phyloP scores from a whole-genome alignment of 2,888 invertebrate genomes.

The Seira ritae region DNA sequence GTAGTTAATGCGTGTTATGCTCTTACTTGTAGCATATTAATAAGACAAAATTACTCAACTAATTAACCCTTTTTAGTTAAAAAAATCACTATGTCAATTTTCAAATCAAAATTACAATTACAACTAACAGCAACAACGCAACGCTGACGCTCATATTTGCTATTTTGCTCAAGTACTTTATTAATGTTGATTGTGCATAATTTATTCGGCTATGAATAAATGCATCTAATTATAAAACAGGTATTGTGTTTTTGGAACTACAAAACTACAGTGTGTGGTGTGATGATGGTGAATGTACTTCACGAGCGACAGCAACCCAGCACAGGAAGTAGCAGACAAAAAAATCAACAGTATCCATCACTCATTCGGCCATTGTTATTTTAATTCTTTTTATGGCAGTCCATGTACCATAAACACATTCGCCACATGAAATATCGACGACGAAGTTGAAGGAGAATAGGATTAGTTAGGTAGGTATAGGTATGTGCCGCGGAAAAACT shows the following conservation, averaged over 20 bases:
- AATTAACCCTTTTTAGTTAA: too few relatives aligned
- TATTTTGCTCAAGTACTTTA: not conserved
- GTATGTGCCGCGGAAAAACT: not conserved
- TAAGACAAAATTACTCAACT: too few relatives aligned
- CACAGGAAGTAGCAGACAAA: not conserved
- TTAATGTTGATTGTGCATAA: not conserved
- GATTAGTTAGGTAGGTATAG: too few relatives aligned
- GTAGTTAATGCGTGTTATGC: too few relatives aligned
- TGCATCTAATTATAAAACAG: constrained; percentile 11
- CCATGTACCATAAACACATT: not conserved
- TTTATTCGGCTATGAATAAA: constrained; percentile 1
- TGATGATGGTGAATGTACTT: too few relatives aligned
- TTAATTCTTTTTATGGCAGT: not conserved
- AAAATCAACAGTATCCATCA: not conserved
- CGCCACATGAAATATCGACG: too few relatives aligned
- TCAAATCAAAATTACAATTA: too few relatives aligned
- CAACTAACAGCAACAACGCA: too few relatives aligned
- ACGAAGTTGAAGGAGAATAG: too few relatives aligned
- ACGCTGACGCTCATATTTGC: not conserved
- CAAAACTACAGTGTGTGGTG: not conserved
- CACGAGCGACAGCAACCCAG: not conserved
- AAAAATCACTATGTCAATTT: too few relatives aligned
- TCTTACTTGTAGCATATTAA: too few relatives aligned
- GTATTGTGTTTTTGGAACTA: not conserved
- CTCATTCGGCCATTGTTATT: not conserved